Evolutionary conservation across 2,888 invertebrate genomes (phyloP).

Genomic region (Dromius quadrimaculatus): DNA sequence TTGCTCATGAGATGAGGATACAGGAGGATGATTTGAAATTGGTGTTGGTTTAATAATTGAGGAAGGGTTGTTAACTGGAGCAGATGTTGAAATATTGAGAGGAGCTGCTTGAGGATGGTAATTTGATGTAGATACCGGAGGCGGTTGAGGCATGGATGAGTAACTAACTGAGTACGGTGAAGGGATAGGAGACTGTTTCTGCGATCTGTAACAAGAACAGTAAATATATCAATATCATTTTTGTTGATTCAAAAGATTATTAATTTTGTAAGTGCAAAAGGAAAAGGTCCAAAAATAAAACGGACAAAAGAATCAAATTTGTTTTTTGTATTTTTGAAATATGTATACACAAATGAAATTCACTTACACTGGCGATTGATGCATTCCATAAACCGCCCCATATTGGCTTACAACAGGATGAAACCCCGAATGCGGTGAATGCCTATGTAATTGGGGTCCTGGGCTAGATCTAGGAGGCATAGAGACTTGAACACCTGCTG

Average conservation of each 20-base stretch:
- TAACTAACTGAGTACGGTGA: constrained; percentile 48
- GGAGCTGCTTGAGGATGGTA: constrained; percentile 18
- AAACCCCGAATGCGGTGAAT: constrained; percentile 66
- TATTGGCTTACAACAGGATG: constrained; percentile 56
- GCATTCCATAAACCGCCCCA: constrained; percentile 26
- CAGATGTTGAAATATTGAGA: constrained; percentile 13
- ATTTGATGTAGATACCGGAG: constrained; percentile 40
- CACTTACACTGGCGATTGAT: constrained; percentile 25
- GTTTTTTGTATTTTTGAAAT: too few species aligned
- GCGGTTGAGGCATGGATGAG: constrained; percentile 32
- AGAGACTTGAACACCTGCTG: constrained; percentile 61
- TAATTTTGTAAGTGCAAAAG: too few species aligned
- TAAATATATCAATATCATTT: too few species aligned
- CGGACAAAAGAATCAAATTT: too few species aligned
- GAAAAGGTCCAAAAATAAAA: too few species aligned
- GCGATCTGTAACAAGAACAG: constrained; percentile 12
- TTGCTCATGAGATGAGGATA: background rate
- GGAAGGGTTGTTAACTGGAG: background rate
- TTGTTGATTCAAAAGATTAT: too few species aligned
- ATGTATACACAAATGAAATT: too few species aligned
- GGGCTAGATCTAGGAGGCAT: constrained; percentile 69
- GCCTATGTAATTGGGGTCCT: constrained; percentile 69
- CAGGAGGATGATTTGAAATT: constrained; percentile 25
- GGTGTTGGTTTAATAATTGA: constrained; percentile 31
- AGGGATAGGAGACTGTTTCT: constrained; percentile 52